Conservation (phyloP, 2,797 vertebrate species). For the Notamacropus eugenii region DNA sequence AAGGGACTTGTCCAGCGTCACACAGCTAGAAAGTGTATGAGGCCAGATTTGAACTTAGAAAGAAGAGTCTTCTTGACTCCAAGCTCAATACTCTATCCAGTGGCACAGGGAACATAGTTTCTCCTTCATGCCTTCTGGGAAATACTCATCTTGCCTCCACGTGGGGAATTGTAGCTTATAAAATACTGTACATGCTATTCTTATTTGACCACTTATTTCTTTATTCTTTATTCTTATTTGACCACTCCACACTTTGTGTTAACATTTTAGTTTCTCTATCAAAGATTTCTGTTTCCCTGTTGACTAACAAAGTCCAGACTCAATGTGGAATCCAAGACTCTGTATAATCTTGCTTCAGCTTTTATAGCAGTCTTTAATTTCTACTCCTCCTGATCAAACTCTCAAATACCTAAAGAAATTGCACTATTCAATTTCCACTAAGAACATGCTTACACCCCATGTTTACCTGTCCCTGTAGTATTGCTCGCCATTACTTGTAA, state of each 20-base stretch:
- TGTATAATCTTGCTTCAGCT: neutral
- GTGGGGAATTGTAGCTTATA: neutral
- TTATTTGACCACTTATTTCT: neutral
- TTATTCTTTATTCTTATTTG: neutral
- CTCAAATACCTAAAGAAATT: neutral
- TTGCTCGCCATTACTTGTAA: too few relatives aligned
- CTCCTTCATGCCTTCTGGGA: neutral
- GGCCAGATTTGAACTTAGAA: neutral
- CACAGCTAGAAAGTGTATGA: neutral
- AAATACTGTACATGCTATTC: neutral
- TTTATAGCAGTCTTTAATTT: neutral
- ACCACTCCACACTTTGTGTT: too few relatives aligned
- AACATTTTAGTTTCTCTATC: neutral
- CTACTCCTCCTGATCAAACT: neutral
- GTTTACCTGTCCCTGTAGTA: too few relatives aligned
- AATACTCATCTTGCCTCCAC: neutral
- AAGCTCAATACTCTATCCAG: fast-evolving
- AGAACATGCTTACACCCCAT: too few relatives aligned
- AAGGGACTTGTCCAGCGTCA: neutral
- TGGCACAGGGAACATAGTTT: neutral
- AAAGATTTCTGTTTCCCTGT: neutral
- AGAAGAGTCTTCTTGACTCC: neutral
- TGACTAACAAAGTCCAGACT: neutral
- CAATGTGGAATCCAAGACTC: neutral
- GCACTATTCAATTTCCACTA: too few relatives aligned